Conservation (phyloP, 2,113 vertebrate species). For the Cromileptes altivelis region DNA sequence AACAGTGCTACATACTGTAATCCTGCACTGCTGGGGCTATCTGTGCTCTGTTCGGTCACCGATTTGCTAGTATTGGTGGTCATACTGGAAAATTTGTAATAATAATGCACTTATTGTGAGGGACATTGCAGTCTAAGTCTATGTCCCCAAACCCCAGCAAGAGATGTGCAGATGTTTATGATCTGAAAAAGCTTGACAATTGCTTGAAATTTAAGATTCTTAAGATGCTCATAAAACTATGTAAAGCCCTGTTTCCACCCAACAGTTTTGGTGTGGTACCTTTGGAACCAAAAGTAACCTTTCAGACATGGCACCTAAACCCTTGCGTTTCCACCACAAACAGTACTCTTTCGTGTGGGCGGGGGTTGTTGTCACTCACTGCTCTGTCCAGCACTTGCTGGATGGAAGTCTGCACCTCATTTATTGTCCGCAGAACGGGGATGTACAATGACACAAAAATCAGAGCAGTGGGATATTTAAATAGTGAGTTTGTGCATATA, state of each 20-base stretch:
- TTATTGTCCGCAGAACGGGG: no score
- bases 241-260: neutral
- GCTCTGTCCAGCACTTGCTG: no score
- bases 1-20: slow-evolving; percentile 7
- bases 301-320: no score
- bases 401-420: no score
- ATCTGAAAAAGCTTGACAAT: slow-evolving; percentile 17
- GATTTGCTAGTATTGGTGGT: slow-evolving; percentile 38
- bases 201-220: slow-evolving; percentile 14
- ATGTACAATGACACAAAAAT: no score
- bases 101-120: slow-evolving; percentile 77
- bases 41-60: slow-evolving; percentile 16
- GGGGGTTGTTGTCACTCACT: no score
- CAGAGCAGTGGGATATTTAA: no score
- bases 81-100: slow-evolving; percentile 35
- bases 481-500: no score
- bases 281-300: no score
- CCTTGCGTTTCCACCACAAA: no score
- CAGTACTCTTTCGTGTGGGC: no score
- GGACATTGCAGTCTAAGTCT: slow-evolving; percentile 18
- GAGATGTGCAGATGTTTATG: slow-evolving; percentile 20
- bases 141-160: slow-evolving; percentile 33
- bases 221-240: slow-evolving; percentile 9
- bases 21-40: slow-evolving; percentile 3
- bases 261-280: no score